Percentiles rank a stretch among this genome's conserved stretches.
phyloP scores from a whole-genome alignment of 2,113 vertebrate genomes.

The Macquaria ambigua region DNA sequence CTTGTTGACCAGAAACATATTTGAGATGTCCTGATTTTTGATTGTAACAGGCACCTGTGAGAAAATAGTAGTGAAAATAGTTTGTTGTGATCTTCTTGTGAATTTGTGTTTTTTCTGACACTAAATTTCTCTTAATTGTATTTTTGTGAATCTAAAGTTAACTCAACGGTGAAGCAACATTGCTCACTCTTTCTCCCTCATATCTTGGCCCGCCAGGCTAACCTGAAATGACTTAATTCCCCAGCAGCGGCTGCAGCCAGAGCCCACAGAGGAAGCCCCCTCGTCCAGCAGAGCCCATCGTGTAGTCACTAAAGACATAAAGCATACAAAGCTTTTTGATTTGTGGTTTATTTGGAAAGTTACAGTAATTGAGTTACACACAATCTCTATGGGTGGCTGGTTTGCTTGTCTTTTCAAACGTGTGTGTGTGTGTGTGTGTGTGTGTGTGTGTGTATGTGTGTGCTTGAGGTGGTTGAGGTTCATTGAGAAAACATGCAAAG shows the following conservation, averaged over 20 bases:
- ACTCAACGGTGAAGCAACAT: neutral
- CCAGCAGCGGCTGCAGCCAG: neutral
- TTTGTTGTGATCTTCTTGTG: neutral
- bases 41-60: neutral
- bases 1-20: neutral
- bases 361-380: constrained; percentile 44
- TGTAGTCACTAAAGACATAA: constrained; percentile 13
- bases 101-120: too few species aligned
- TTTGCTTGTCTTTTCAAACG: constrained; percentile 49
- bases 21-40: neutral
- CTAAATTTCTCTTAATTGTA: neutral
- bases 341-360: constrained; percentile 56
- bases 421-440: neutral
- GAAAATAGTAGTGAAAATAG: too few species aligned
- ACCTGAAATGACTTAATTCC: constrained; percentile 17
- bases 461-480: constrained; percentile 48
- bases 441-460: constrained; percentile 4
- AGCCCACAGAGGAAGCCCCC: constrained; percentile 32
- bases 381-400: constrained; percentile 60
- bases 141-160: neutral
- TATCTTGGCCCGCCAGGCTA: neutral
- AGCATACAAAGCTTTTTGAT: constrained; percentile 34
- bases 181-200: neutral
- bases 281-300: constrained; percentile 1
- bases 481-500: constrained; percentile 73